Evolutionary conservation across 2,113 vertebrate genomes (phyloP).

Genomic region (Coryphaenoides rupestris): DNA sequence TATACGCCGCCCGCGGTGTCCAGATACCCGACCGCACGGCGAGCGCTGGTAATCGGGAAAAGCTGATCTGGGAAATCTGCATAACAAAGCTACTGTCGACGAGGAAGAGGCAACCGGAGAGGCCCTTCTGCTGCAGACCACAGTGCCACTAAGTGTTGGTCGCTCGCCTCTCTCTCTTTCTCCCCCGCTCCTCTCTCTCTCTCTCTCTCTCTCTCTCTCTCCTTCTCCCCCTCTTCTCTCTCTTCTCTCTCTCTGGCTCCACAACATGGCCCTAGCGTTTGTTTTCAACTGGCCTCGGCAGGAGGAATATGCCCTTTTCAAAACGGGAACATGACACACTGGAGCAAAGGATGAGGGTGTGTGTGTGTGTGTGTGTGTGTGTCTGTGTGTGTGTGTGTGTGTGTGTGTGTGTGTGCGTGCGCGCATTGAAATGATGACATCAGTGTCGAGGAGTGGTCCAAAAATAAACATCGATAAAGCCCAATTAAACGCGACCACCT

Average conservation of each 20-base stretch:
- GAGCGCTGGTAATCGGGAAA: slow-evolving; percentile 48
- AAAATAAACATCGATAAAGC: slow-evolving; percentile 58
- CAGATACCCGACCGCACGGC: slow-evolving; percentile 24
- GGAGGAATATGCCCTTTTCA: not conserved
- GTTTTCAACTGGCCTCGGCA: not conserved
- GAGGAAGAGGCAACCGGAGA: slow-evolving; percentile 15
- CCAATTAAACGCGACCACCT: slow-evolving; percentile 64
- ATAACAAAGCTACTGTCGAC: slow-evolving; percentile 30
- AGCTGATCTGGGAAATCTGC: slow-evolving; percentile 34
- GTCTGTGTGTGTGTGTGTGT: no score
- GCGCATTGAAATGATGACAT: slow-evolving; percentile 39
- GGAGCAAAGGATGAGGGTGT: not conserved
- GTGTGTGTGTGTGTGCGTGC: no score
- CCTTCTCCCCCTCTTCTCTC: not conserved
- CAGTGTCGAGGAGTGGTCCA: slow-evolving; percentile 42
- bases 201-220: not conserved
- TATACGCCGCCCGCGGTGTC: slow-evolving; percentile 27
- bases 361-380: slow-evolving; percentile 15
- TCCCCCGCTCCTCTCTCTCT: no score
- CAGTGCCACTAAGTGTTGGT: not conserved
- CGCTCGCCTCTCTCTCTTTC: no score
- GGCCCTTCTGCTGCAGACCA: not conserved
- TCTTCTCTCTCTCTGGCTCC: not conserved
- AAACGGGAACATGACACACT: not conserved
- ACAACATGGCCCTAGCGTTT: slow-evolving; percentile 9